A percentile compares a stretch with the other conserved stretches of the same genome.
Conservation (phyloP, 2,797 vertebrate genomes). For the Enteromius viviparus region DNA sequence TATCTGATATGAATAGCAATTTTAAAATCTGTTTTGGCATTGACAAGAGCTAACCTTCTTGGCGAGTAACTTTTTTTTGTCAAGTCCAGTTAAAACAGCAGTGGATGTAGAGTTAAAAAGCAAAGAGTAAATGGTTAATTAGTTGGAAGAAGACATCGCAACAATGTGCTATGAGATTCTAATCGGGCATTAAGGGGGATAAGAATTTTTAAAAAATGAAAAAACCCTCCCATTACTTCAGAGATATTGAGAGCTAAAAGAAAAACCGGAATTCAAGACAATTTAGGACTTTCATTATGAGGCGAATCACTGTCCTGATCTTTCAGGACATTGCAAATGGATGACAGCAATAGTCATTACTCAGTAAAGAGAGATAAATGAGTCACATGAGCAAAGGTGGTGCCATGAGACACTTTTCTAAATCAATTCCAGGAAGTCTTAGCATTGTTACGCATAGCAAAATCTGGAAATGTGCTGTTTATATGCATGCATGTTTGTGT, state of each 20-base stretch:
- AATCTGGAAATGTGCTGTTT: neutral
- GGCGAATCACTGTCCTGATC: conserved; percentile 17
- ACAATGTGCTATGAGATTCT: neutral
- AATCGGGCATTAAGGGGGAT: neutral
- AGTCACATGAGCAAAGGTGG: conserved; percentile 10
- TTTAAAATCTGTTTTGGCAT: neutral
- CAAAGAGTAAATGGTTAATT: neutral
- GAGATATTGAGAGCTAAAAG: neutral
- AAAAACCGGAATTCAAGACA: neutral
- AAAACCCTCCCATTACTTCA: neutral
- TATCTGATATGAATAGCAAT: neutral
- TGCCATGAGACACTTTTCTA: conserved; percentile 15
- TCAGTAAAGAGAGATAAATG: conserved; percentile 42
- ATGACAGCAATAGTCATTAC: conserved; percentile 41
- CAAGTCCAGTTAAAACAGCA: neutral
- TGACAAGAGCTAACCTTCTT: neutral
- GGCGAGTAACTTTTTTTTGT: neutral
- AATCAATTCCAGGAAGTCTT: conserved; percentile 17
- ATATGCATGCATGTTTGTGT: neutral
- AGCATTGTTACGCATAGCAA: neutral
- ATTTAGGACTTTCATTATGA: conserved; percentile 19
- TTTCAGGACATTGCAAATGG: conserved; percentile 32
- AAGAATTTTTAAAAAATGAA: neutral
- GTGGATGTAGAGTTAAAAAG: neutral
- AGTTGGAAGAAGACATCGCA: neutral